Evolutionary conservation across 2,113 vertebrate species (phyloP), one percentile per base, ranked within the genome.

Genomic region (Centropus unirufus): DNA sequence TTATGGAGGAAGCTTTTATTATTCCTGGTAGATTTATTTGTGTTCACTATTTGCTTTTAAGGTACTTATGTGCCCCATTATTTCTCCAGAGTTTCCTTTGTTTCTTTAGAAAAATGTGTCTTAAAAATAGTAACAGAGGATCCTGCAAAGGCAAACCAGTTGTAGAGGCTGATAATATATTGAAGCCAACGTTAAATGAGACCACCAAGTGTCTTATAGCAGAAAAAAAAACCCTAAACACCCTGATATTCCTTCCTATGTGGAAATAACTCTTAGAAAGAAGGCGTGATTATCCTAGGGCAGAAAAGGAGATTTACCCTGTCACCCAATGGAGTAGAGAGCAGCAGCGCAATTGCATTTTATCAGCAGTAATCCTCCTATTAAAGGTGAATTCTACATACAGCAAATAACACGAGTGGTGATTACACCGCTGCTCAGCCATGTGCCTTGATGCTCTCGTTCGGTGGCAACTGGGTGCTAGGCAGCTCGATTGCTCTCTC

Each of bases 191-290:
- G 26, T 57, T 61, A 67, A 59, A 83, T 55, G 44, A 84, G 73
- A 92, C 79, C 91, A 90, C 75, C 90, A 74, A 85, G 66, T 49
- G 75, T 75, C 62, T 90, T 47, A 51, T 2, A 51, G 54, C 3
- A 66, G 44, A 78, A 74, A 6, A 81, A 34, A 5, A 14, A 75
- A 62, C 2, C 0, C 30, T 27, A 87, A 76, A 62, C 10, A 44
- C 39, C 64, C 32, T 18, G 80, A 44, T 75, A 62, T 54, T 87
- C 90, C 69, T 76, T 92, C 83, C 73, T 77, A 47, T 51, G 70
- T 62, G 49, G 87, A 95, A 95, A 96, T 84, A 20, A 79, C 92
- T 96, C 92, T 94, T 96, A 57, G 93, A 97, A 96, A 96, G 96
- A 92, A 96, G 78, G 36, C 34, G 7, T 23, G 46, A 64, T 93